Evolutionary conservation across 2,113 vertebrate species (phyloP), one percentile per base, ranked within the genome.

Genomic region (Pygoscelis antarcticus): DNA sequence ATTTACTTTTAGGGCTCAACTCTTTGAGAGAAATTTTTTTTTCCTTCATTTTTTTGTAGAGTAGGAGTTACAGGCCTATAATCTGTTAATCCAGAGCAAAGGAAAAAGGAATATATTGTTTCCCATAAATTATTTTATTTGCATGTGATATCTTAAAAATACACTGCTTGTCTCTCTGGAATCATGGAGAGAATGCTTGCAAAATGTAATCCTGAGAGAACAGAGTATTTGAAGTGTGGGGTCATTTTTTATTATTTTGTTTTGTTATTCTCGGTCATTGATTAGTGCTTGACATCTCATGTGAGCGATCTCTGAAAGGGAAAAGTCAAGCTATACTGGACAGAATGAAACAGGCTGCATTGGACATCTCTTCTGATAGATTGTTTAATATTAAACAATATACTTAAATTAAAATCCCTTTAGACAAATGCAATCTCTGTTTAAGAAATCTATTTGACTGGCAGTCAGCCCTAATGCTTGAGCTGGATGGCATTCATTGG

Each of bases 391-490:
- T 91, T 94, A 80, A 91, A 87, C 66, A 58, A 27, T 69, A 17
- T 54, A 68, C 46, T 92, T 96, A 46, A 92, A 42, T 42, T 42
- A 42, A 42, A 42, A 42, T 42, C 42, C 42, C 42, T 42, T 42
- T 42, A 42, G 42, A 42, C 42, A 42, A 42, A 42, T 42, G 42
- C 42, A 42, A 3, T 42, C 42, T 42, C 42, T 42, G 42, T 42
- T 42, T 93, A 66, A 91, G 66, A 77, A 90, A 74, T 85, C 42
- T 77, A 12, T 91, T 91, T 94, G 30, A 27, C 65, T 91, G 96
- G 88, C 92, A 92, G 61, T 60, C 34, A 65, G 91, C 91, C 94
- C 71, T 91, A 90, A 93, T 94, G 91, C 71, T 72, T 93, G 58
- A 91, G 22, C 58, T 93, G 81, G 81, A 89, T 93, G 51, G 32